Evolutionary conservation across 92 coral and sea anemone species (phyloP), one percentile per base, ranked within the genome.

Genomic region (Epizoanthus fatuus): DNA sequence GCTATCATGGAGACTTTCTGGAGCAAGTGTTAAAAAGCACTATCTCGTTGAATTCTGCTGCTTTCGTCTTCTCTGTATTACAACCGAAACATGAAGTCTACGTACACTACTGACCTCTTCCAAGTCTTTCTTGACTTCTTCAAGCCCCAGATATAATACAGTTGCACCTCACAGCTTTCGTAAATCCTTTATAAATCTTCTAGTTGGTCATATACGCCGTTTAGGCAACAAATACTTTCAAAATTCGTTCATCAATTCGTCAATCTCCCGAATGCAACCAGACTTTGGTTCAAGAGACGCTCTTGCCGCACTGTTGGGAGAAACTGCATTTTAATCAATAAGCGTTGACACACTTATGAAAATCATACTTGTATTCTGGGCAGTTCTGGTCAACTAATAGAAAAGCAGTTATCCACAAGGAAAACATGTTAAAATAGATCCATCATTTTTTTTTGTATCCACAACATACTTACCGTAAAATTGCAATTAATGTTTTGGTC

Each of bases 261-360:
- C 81, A 75, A 37, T 5, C 66, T 32, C 62, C 11, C 63, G 22
- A 53, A 3, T 22, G 17, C 62, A 25, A 5, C 5, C 0, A 17
- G 10, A 19, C 7, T 59, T 22, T 37, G 14, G 19, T 51, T 39
- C 55, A 56, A 60, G 0, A 57, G 37, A 29, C 63, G 66, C 59
- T 56, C 67, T 56, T 8, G 1, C 14, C 13, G n/a, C 19, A 37
- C 8, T 15, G 67, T 75, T 37, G 20, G 68, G 81, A 75, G 81
- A 75, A 75, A 13, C 42, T 75, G 10, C 4, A 8, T 37, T 75
- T 75, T 17, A 3, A 55, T 75, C 67, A 70, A 22, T 8, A 66
- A 66, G 10, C 42, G n/a, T 14, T 14, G 44, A 37, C n/a, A 5
- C 9, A 4, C 52, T 16, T 19, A 72, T 17, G 25, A 17, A 12